Percentiles rank a stretch among this genome's conserved stretches.
Conservation (phyloP, 1,140 invertebrate genomes). For the Triops longicaudatus region DNA sequence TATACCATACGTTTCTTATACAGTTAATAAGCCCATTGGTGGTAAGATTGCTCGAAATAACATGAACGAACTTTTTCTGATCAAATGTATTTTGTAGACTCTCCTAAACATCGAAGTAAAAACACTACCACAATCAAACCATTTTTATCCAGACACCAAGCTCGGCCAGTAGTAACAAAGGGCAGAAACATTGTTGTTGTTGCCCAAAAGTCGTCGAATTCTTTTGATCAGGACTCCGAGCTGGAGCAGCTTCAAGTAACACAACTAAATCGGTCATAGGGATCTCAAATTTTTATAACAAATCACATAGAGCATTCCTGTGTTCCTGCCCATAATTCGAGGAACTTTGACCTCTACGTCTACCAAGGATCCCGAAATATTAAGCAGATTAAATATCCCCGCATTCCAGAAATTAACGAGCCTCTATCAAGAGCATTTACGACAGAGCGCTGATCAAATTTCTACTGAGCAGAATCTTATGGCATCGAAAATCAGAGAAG, state of each 20-base stretch:
- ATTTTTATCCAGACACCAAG: background rate
- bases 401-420: slow-evolving; percentile 52
- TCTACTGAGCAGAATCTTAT: slow-evolving; percentile 62
- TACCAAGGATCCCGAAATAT: slow-evolving; percentile 72
- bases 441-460: slow-evolving; percentile 58
- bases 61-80: no score
- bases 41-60: slow-evolving; percentile 39
- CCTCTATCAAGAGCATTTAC: slow-evolving; percentile 66
- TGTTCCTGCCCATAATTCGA: slow-evolving; percentile 85
- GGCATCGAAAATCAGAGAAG: slow-evolving; percentile 62
- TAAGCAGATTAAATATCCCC: slow-evolving; percentile 65
- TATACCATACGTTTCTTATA: slow-evolving; percentile 89
- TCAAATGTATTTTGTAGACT: slow-evolving; percentile 45
- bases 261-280: background rate
- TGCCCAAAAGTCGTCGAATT: slow-evolving; percentile 17
- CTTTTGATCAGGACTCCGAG: slow-evolving; percentile 25
- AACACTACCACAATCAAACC: slow-evolving; percentile 33
- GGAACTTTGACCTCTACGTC: slow-evolving; percentile 77
- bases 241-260: slow-evolving; percentile 23
- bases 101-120: slow-evolving; percentile 62
- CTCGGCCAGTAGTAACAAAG: slow-evolving; percentile 33
- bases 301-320: slow-evolving; percentile 61
- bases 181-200: slow-evolving; percentile 39
- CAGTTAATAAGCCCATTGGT: slow-evolving; percentile 82
- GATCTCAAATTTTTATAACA: slow-evolving; percentile 31